These are phyloP conservation scores for Caenorhabditis sp. DNA, from an alignment of 2,888 invertebrate genomes.

Conservation along the genomic window DNA sequence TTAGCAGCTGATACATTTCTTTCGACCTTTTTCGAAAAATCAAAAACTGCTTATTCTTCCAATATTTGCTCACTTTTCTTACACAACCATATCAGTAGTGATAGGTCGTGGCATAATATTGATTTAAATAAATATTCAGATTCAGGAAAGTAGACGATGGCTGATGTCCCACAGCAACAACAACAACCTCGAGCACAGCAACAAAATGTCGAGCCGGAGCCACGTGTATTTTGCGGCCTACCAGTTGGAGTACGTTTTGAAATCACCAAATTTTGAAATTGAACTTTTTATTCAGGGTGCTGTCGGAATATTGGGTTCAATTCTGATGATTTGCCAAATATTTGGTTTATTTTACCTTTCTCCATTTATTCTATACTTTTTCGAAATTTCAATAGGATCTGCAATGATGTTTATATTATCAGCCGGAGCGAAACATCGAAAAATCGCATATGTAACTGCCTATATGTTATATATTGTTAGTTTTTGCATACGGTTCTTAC, in stretches of 20 bases:
- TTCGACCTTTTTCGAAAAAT: neutral
- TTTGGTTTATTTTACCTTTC: constrained; percentile 35
- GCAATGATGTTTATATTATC: constrained; percentile 42
- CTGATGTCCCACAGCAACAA: neutral
- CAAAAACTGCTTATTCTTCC: neutral
- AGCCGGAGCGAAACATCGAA: constrained; percentile 34
- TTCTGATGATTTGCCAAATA: constrained; percentile 42
- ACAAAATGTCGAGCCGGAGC: constrained; percentile 26
- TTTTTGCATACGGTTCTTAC: neutral
- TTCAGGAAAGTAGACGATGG: neutral
- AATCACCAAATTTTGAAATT: neutral
- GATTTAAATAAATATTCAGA: neutral
- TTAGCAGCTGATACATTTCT: neutral
- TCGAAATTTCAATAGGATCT: constrained; percentile 38
- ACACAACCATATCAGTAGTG: neutral
- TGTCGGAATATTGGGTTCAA: constrained; percentile 35
- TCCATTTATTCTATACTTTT: constrained; percentile 35
- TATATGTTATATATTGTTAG: constrained; percentile 41
- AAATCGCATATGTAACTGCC: constrained; percentile 37
- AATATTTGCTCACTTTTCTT: constrained; percentile 28
- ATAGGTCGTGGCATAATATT: neutral
- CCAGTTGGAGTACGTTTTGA: constrained; percentile 26
- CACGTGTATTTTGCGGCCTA: constrained; percentile 34
- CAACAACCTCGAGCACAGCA: neutral
- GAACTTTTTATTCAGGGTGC: constrained; percentile 26